Evolutionary conservation across 2,888 invertebrate species (phyloP).

Genomic region (Acrocyrtus sp.): DNA sequence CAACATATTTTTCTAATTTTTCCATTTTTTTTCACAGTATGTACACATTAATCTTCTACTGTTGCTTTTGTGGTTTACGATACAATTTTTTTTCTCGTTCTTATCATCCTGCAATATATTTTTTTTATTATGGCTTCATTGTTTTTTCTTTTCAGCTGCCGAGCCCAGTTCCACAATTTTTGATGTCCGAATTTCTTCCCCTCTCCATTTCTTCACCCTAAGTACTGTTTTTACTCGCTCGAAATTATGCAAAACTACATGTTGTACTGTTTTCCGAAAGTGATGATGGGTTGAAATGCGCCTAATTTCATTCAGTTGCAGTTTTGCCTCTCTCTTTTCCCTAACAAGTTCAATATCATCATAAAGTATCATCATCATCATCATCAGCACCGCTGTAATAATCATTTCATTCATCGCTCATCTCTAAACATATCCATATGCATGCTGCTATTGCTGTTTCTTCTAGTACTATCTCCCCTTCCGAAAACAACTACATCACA

Average conservation of each 20-base stretch:
- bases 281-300: slow-evolving; percentile 4
- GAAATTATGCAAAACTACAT: slow-evolving; percentile 31
- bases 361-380: too few species aligned
- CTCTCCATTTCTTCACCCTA: slow-evolving; percentile 12
- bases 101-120: too few species aligned
- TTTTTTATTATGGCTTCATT: slow-evolving; percentile 9
- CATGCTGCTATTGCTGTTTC: too few species aligned
- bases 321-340: too few species aligned
- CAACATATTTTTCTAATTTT: background rate
- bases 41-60: too few species aligned
- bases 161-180: slow-evolving; percentile 31
- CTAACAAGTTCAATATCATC: slow-evolving; percentile 18
- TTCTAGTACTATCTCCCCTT: too few species aligned
- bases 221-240: slow-evolving; percentile 6
- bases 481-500: too few species aligned
- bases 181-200: slow-evolving; percentile 18
- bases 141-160: slow-evolving; percentile 19
- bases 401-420: slow-evolving; percentile 36
- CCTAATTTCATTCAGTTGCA: slow-evolving; percentile 32
- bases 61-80: background rate
- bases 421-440: too few species aligned
- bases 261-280: background rate
- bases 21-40: slow-evolving; percentile 1
- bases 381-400: slow-evolving; percentile 15
- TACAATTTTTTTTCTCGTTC: slow-evolving; percentile 17